These are phyloP conservation scores for Cichlasoma orientale DNA, from an alignment of 2,797 vertebrate genomes.

Conservation along the genomic window DNA sequence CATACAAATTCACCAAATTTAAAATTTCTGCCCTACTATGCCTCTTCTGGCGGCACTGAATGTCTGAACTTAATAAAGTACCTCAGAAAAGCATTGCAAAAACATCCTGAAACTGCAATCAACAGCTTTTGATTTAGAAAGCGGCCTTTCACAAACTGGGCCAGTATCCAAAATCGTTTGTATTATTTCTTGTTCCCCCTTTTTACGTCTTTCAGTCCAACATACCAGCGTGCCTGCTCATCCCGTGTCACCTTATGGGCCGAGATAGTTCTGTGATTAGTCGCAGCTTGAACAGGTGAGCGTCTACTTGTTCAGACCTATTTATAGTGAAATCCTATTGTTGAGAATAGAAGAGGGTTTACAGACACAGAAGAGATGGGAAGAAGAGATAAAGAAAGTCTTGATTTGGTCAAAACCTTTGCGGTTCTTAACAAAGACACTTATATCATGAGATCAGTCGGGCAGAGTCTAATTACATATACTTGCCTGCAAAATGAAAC, in stretches of 20 bases:
- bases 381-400: neutral
- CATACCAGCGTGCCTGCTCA: conserved; percentile 29
- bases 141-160: neutral
- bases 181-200: neutral
- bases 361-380: conserved; percentile 5
- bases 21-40: neutral
- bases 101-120: conserved; percentile 32
- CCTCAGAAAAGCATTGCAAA: conserved; percentile 13
- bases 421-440: conserved; percentile 50
- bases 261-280: conserved; percentile 65
- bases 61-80: conserved; percentile 4
- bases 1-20: neutral
- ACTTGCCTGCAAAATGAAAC: neutral
- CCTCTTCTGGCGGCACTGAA: conserved; percentile 1
- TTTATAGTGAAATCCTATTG: conserved; percentile 66
- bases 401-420: conserved; percentile 25
- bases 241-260: conserved; percentile 42
- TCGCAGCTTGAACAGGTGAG: conserved; percentile 65
- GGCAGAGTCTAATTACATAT: neutral
- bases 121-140: conserved; percentile 24
- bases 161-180: conserved; percentile 14
- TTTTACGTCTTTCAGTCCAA: neutral
- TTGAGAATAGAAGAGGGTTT: conserved; percentile 46
- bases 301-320: conserved; percentile 51
- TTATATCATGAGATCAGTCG: conserved; percentile 38